phyloP scores from a whole-genome alignment of 1,140 invertebrate species.

The Octopus sinensis region DNA sequence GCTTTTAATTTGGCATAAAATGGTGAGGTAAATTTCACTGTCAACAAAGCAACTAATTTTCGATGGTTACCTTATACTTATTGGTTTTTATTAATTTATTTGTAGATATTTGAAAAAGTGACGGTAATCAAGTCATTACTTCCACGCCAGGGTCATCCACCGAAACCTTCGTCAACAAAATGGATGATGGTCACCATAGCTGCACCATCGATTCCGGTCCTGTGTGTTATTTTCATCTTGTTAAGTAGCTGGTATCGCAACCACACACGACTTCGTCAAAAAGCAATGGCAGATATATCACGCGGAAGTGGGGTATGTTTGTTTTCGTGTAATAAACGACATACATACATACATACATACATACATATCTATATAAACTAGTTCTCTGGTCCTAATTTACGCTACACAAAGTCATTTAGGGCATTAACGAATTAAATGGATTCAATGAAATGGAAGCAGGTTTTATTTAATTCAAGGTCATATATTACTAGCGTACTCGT shows the following conservation, averaged over 20 bases:
- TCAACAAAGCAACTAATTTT: too few species aligned
- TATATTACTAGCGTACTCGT: too few species aligned
- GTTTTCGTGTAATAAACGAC: not conserved
- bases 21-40: too few species aligned
- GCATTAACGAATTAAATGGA: too few species aligned
- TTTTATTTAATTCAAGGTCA: too few species aligned
- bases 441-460: too few species aligned
- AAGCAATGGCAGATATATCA: not conserved
- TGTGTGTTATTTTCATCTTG: not conserved
- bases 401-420: too few species aligned
- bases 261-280: slow-evolving; percentile 2
- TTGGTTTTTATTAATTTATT: not conserved
- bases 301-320: not conserved
- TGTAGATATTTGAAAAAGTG: not conserved
- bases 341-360: not conserved
- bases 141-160: not conserved
- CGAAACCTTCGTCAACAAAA: not conserved
- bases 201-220: not conserved
- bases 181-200: slow-evolving; percentile 4
- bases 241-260: not conserved
- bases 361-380: not conserved
- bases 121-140: not conserved
- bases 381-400: too few species aligned
- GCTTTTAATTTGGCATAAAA: too few species aligned
- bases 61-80: not conserved